phyloP scores from a whole-genome alignment of 2,113 vertebrate genomes.

The Pollachius pollachius region DNA sequence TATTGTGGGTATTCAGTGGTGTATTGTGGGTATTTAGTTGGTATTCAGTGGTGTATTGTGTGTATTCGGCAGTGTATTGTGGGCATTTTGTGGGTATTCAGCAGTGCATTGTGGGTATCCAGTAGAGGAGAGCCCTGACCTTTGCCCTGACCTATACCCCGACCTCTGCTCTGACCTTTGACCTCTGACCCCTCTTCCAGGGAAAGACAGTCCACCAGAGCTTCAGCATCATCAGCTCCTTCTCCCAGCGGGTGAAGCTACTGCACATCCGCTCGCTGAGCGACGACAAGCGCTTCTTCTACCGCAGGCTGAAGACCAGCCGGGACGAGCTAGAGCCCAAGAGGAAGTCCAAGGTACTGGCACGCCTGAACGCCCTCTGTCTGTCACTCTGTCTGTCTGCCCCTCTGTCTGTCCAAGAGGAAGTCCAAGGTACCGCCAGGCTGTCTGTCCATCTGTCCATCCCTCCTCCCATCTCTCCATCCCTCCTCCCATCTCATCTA shows the following conservation, averaged over 20 bases:
- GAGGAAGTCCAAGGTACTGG: constrained; percentile 83
- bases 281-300: constrained; percentile 85
- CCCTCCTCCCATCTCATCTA: too few relatives aligned
- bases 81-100: too few relatives aligned
- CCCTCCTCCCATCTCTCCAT: too few relatives aligned
- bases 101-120: too few relatives aligned
- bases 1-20: too few relatives aligned
- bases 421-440: constrained; percentile 80
- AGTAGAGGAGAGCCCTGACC: too few relatives aligned
- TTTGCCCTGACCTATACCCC: too few relatives aligned
- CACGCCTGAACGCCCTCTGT: neutral
- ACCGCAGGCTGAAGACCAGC: constrained; percentile 81
- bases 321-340: constrained; percentile 86
- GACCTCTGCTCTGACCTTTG: too few relatives aligned
- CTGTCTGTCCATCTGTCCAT: too few relatives aligned
- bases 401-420: constrained; percentile 53
- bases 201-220: constrained; percentile 87
- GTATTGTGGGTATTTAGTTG: too few relatives aligned
- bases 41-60: too few relatives aligned
- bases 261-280: constrained; percentile 82
- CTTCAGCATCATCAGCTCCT: constrained; percentile 85
- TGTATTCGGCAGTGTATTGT: too few relatives aligned
- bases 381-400: constrained; percentile 1
- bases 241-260: constrained; percentile 88
- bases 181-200: constrained; percentile 44